These are phyloP conservation scores for Standfussiana lucernea DNA, from an alignment of 2,888 invertebrate genomes.

Conservation along the genomic window DNA sequence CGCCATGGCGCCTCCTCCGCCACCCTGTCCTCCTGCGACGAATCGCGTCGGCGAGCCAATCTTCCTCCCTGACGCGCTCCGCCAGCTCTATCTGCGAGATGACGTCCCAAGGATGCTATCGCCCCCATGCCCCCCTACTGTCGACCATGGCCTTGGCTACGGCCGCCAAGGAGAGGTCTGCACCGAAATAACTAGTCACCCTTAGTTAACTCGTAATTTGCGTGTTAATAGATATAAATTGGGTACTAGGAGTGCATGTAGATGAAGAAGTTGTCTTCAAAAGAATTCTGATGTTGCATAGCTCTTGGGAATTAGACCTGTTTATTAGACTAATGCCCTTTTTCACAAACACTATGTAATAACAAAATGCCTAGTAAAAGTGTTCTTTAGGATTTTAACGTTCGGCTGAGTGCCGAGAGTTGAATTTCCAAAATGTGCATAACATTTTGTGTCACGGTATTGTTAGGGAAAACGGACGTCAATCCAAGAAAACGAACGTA, in stretches of 20 bases:
- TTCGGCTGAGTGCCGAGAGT: neutral
- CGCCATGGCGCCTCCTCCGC: too few relatives aligned
- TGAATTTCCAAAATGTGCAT: neutral
- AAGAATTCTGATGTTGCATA: neutral
- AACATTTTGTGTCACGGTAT: neutral
- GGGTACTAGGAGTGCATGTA: neutral
- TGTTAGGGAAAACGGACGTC: neutral
- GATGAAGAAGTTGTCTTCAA: neutral
- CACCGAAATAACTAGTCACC: conserved; percentile 2
- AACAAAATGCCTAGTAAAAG: neutral
- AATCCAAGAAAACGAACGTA: neutral
- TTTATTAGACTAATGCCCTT: neutral
- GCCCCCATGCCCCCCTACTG: too few relatives aligned
- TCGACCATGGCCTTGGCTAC: too few relatives aligned
- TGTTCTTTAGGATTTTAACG: neutral
- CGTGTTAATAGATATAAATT: neutral
- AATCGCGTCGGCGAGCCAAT: too few relatives aligned
- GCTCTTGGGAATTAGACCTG: neutral
- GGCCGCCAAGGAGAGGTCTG: too few relatives aligned
- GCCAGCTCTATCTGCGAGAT: too few relatives aligned
- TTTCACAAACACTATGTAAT: neutral
- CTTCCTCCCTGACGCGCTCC: too few relatives aligned
- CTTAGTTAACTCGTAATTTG: conserved; percentile 25
- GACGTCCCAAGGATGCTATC: too few relatives aligned
- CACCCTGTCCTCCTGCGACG: too few relatives aligned